Percentiles rank a stretch among this genome's conserved stretches.
phyloP scores from a whole-genome alignment of 2,888 invertebrate genomes.

The Drosophila emarginata region DNA sequence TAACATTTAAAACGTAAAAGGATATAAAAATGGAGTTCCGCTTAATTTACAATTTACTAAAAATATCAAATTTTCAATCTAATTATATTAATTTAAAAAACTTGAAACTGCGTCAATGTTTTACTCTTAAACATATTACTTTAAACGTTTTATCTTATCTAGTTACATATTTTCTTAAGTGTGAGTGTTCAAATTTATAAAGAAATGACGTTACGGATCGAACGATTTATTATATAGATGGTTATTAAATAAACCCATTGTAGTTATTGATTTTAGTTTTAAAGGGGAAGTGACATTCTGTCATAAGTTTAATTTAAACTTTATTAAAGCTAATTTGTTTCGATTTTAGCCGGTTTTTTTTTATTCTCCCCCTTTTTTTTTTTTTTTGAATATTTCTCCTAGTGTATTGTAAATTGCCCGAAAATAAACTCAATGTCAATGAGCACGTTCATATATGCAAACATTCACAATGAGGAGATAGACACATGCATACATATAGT shows the following conservation, averaged over 20 bases:
- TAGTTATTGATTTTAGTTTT: neutral
- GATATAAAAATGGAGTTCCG: no score
- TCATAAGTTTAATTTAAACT: neutral
- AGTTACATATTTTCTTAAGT: neutral
- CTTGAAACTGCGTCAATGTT: neutral
- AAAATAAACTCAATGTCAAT: constrained; percentile 79
- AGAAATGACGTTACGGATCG: neutral
- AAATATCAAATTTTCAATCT: neutral
- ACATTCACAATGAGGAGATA: constrained; percentile 13
- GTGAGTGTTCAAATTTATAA: no score
- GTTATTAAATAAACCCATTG: neutral
- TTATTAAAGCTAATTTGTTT: neutral
- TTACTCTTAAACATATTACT: neutral
- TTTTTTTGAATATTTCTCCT: neutral
- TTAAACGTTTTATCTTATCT: neutral
- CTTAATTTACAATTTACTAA: neutral
- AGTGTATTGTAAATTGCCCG: constrained; percentile 54
- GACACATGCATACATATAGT: constrained; percentile 27
- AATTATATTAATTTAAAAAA: neutral
- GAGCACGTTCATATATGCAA: constrained; percentile 30
- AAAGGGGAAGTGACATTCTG: neutral
- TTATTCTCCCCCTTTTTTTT: neutral
- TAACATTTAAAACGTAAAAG: no score
- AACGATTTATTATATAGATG: neutral
- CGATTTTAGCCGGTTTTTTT: constrained; percentile 1